Evolutionary conservation across 2,113 vertebrate genomes (phyloP).

Genomic region (Lynx canadensis): DNA sequence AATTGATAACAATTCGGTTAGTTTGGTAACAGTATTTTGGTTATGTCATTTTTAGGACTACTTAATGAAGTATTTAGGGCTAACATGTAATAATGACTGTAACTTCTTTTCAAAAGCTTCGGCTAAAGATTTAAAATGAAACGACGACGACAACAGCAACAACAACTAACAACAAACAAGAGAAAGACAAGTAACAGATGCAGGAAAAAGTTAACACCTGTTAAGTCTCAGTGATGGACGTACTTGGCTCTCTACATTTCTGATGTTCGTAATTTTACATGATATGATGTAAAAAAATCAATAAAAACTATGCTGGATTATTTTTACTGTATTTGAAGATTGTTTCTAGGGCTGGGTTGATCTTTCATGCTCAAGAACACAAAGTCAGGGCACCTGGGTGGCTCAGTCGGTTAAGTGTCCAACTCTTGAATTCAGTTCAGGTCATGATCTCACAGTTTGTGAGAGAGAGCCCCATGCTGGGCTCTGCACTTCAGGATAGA

Average conservation of each 20-base stretch:
- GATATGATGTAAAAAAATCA: not conserved
- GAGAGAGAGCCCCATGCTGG: no score
- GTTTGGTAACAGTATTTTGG: not conserved
- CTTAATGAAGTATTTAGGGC: not conserved
- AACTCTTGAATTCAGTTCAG: no score
- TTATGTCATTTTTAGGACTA: slow-evolving; percentile 7
- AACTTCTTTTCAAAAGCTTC: slow-evolving; percentile 4
- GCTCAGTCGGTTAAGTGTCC: no score
- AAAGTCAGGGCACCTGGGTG: no score
- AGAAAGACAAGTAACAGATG: not conserved
- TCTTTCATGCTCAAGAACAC: not conserved
- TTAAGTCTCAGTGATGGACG: not conserved
- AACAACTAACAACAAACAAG: not conserved
- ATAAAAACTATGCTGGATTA: not conserved
- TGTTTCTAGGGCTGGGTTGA: not conserved
- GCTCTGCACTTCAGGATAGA: no score
- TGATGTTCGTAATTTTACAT: not conserved
- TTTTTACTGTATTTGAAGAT: slow-evolving; percentile 16
- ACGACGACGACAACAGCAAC: not conserved
- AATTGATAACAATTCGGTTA: slow-evolving; percentile 40
- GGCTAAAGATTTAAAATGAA: not conserved
- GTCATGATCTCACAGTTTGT: no score
- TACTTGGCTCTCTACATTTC: not conserved
- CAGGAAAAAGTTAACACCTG: not conserved
- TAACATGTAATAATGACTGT: slow-evolving; percentile 10